These are phyloP conservation scores for Cerastis rubricosa DNA, from an alignment of 2,888 invertebrate genomes.

Conservation along the genomic window DNA sequence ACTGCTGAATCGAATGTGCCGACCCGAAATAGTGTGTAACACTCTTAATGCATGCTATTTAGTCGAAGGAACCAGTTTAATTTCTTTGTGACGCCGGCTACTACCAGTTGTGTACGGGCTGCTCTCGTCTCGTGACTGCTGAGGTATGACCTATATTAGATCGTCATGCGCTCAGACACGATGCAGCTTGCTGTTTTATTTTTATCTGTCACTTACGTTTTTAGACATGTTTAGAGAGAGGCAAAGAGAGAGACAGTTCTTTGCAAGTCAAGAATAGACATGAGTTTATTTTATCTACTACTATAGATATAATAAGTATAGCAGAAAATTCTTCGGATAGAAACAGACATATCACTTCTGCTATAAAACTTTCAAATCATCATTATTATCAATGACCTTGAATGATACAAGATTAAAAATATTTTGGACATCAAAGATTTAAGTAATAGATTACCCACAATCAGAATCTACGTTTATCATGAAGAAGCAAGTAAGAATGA, in stretches of 20 bases:
- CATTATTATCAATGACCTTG: slow-evolving; percentile 11
- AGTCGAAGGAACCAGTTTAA: slow-evolving; percentile 58
- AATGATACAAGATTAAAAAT: slow-evolving; percentile 21
- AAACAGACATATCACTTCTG: not conserved
- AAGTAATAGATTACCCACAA: slow-evolving; percentile 49
- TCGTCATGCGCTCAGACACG: slow-evolving; percentile 57
- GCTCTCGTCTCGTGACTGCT: slow-evolving; percentile 51
- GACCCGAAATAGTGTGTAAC: slow-evolving; percentile 4
- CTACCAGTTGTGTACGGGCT: slow-evolving; percentile 62
- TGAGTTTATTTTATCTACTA: not conserved
- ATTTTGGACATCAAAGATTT: slow-evolving; percentile 29
- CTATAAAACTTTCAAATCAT: not conserved
- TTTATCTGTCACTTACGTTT: slow-evolving; percentile 51
- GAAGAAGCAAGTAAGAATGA: slow-evolving; percentile 35
- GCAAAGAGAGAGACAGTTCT: slow-evolving; percentile 8
- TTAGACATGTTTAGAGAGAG: slow-evolving; percentile 30
- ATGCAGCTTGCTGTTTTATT: slow-evolving; percentile 63
- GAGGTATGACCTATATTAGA: slow-evolving; percentile 62
- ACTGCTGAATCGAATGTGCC: not conserved
- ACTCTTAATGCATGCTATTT: slow-evolving; percentile 37
- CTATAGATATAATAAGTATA: too few species aligned
- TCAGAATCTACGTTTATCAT: slow-evolving; percentile 40
- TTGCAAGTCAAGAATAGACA: not conserved
- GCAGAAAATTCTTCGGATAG: not conserved
- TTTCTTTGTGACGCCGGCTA: slow-evolving; percentile 47